Evolutionary conservation across 2,797 vertebrate genomes (phyloP), one percentile per base, ranked within the genome.

Genomic region (Chelonia mydas): DNA sequence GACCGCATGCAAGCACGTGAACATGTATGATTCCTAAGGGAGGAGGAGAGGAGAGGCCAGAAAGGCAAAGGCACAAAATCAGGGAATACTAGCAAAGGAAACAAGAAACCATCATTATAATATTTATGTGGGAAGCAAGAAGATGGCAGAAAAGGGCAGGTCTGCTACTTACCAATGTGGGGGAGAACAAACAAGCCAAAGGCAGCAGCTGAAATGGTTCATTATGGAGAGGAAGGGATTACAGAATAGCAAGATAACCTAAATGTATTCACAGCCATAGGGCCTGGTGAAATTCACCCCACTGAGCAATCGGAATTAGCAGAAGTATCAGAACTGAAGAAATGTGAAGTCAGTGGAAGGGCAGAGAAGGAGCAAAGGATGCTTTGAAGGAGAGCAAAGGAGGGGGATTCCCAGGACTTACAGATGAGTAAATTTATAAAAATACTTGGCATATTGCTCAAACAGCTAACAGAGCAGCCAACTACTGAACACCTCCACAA

Each of bases 361-460:
- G 28, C 88, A 84, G 59, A 81, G 55, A 74, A 94, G 37, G 74
- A 25, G 31, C 55, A 51, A 41, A 91, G 33, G 10, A 3, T 89
- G 49, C 83, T 94, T 50, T 82, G 23, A 50, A 49, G 54, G 11
- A 51, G 41, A 92, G 79, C 50, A 90, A 81, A 92, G 55, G 16
- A 74, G 79, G 61, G 41, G 83, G 83, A 81, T 91, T 80, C 37
- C 41, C 25, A 80, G 57, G 92, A 57, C 6, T 72, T 65, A 47
- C 7, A 3, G 4, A 10, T 25, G 83, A 28, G 21, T 45, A 74
- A 74, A 74, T 74, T 25, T 27, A 41, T 25, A n/a, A n/a, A n/a
- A 74, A 27, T 23, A 25, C 41, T 23, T 41, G 72, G 21, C 6
- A 76, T 45, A 47, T 76, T 45, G 41, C 41, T 27, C 37, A 27